Conservation (phyloP, 35 echinoderm and acorn worm genomes). For the Heliocidaris erythrogramma region DNA sequence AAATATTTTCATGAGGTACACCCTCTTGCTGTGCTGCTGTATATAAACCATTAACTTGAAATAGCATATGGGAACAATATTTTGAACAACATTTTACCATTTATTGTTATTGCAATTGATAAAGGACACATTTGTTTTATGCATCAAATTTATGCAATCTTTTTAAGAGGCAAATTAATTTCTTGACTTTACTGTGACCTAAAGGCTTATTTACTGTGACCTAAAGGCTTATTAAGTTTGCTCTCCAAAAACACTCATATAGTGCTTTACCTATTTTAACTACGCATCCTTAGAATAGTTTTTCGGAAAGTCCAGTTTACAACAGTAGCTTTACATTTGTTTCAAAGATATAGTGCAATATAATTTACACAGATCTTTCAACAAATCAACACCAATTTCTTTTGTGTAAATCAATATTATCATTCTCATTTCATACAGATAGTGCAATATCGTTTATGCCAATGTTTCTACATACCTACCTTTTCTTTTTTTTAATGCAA, state of each 20-base stretch:
- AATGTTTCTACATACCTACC: no score
- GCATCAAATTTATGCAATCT: neutral
- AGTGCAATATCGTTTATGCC: neutral
- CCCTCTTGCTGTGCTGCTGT: no score
- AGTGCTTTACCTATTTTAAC: neutral
- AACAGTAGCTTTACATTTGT: neutral
- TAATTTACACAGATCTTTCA: no score
- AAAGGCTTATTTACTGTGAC: neutral
- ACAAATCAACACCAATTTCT: no score
- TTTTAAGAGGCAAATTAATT: neutral
- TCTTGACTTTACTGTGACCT: neutral
- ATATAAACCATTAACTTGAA: no score
- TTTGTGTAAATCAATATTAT: no score
- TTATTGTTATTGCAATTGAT: neutral
- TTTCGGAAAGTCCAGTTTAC: neutral
- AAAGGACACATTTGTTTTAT: neutral
- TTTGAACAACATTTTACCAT: neutral
- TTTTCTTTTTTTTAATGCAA: neutral
- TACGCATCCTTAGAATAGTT: neutral
- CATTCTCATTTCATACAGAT: neutral
- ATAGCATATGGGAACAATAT: neutral
- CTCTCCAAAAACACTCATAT: neutral
- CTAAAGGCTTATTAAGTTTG: neutral
- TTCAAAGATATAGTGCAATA: no score
- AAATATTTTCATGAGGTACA: no score